Evolutionary conservation across 1,140 invertebrate species (phyloP).

Genomic region (Eurosta solidaginis): DNA sequence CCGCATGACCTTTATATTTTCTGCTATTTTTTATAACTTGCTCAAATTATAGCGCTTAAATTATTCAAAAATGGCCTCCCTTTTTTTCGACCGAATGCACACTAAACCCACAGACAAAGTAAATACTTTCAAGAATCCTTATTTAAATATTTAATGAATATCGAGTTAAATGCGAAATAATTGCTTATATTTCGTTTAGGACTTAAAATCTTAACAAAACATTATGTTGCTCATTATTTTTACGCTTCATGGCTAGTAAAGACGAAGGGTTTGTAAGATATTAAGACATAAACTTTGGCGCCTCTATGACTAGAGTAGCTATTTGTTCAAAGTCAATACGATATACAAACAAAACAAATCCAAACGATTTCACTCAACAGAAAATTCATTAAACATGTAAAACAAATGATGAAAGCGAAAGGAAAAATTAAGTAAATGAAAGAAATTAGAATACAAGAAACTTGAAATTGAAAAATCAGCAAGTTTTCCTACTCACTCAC

Average conservation of each 20-base stretch:
- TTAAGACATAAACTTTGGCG: background rate
- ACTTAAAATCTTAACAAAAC: constrained; percentile 7
- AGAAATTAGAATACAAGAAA: background rate
- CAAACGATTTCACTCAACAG: background rate
- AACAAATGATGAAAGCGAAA: background rate
- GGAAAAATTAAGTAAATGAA: background rate
- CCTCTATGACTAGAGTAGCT: background rate
- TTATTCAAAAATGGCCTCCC: background rate
- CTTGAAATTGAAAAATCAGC: too few species aligned
- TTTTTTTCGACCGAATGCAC: background rate
- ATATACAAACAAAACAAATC: background rate
- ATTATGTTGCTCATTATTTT: constrained; percentile 21
- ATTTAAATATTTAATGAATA: constrained; percentile 16
- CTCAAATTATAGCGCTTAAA: background rate
- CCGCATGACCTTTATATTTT: background rate
- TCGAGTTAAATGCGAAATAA: constrained; percentile 23
- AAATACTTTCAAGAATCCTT: constrained; percentile 11
- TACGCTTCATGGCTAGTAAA: background rate
- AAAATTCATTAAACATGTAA: background rate
- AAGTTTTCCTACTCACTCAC: too few species aligned
- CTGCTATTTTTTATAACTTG: too few species aligned
- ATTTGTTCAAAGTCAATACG: background rate
- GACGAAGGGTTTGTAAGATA: background rate
- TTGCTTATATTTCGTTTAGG: constrained; percentile 9
- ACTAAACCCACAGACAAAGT: background rate